Evolutionary conservation across 2,113 vertebrate species (phyloP), one percentile per base, ranked within the genome.

Genomic region (Thryonomys swinderianus): DNA sequence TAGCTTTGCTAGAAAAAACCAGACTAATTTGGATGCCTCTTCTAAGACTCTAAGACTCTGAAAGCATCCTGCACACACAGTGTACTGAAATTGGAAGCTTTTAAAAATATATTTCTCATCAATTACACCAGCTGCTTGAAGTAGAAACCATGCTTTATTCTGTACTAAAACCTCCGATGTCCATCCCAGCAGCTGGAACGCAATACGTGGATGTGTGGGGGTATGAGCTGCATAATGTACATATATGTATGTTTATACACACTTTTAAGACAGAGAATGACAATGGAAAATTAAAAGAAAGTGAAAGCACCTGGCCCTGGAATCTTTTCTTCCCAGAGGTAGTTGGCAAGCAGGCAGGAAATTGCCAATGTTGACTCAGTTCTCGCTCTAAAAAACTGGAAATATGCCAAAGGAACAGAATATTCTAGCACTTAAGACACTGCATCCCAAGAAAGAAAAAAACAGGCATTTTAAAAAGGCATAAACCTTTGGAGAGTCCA

Each of bases 351-450:
- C 88, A 94, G 51, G 80, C 61, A 97, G 94, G 88, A 96, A 96
- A 95, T 96, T 95, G 83, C 88, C 79, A 89, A 2, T 92, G 91
- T 93, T 96, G 93, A 95, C 95, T 94, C 74, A 96, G 80, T 95
- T 96, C 82, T 97, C 25, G 76, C 83, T 95, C 73, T 91, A 48
- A 78, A 96, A 91, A 64, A 78, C 61, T 96, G 95, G 94, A 96
- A n/a, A 96, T 40, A 97, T 94, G 96, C 91, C 97, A 97, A 96
- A 93, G 67, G 67, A 95, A 94, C 89, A 95, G 91, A 97, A 96
- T 89, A 94, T 95, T 96, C 93, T 95, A 93, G 89, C 79, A 95
- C 94, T 94, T 95, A 94, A 96, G 59, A 94, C 42, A 16, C 82
- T 94, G 12, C 30, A 92, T 73, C 67, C 85, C 73, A 88, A 80